Evolutionary conservation across 2,888 invertebrate species (phyloP).

Genomic region (Ametastegia equiseti): DNA sequence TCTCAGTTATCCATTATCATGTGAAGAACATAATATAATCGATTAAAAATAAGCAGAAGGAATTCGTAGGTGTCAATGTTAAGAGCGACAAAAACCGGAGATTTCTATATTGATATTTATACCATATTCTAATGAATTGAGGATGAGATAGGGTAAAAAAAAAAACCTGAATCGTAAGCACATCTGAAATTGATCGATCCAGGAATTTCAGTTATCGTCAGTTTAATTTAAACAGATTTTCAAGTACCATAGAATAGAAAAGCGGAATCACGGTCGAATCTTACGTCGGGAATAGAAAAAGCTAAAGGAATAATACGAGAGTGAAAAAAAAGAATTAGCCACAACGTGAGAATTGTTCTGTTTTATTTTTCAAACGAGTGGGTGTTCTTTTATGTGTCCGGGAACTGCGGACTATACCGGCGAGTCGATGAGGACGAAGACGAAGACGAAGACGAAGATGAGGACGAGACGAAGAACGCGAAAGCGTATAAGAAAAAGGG

Average conservation of each 20-base stretch:
- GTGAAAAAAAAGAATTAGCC: not conserved
- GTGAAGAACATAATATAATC: too few relatives aligned
- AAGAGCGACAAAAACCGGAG: too few relatives aligned
- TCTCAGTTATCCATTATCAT: too few relatives aligned
- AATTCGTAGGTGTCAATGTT: too few relatives aligned
- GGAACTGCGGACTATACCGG: constrained; percentile 43
- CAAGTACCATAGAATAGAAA: not conserved
- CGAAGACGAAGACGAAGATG: not conserved
- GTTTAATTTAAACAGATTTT: not conserved
- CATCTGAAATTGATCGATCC: too few relatives aligned
- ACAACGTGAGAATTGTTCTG: not conserved
- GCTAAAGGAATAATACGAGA: not conserved
- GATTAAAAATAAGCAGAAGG: too few relatives aligned
- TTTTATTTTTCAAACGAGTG: constrained; percentile 33
- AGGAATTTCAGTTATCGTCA: too few relatives aligned
- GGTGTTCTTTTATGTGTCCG: constrained; percentile 46
- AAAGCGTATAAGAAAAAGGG: constrained; percentile 1
- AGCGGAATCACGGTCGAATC: constrained; percentile 29
- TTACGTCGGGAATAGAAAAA: not conserved
- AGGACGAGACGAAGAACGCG: constrained; percentile 14
- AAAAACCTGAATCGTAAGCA: too few relatives aligned
- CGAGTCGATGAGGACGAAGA: constrained; percentile 13
- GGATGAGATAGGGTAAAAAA: too few relatives aligned
- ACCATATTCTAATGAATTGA: too few relatives aligned
- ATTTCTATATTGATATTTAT: too few relatives aligned